Evolutionary conservation across 2,797 vertebrate genomes (phyloP).

Genomic region (Coilia nasus): DNA sequence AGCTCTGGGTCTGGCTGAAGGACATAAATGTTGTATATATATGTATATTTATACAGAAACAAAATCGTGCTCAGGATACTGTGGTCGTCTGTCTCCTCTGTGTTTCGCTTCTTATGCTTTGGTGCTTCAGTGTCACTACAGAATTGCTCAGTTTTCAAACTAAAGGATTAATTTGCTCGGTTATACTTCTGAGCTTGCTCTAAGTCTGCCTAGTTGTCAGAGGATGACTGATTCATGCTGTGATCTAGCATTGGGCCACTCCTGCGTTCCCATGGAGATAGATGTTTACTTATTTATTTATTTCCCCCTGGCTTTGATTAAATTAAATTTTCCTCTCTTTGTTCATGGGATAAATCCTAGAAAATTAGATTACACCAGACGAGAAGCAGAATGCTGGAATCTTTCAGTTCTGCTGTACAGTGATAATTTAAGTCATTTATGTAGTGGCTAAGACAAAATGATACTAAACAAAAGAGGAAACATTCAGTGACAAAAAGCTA

Average conservation of each 20-base stretch:
- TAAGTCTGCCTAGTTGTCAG: neutral
- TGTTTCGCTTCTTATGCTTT: neutral
- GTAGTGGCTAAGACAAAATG: neutral
- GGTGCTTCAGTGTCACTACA: neutral
- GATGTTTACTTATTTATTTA: conserved; percentile 17
- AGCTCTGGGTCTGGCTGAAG: neutral
- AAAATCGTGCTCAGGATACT: neutral
- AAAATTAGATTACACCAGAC: neutral
- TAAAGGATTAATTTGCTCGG: conserved; percentile 6
- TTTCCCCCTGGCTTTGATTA: neutral
- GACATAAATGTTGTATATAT: neutral
- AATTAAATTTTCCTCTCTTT: neutral
- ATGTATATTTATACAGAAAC: neutral
- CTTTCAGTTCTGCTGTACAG: neutral
- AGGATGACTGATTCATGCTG: neutral
- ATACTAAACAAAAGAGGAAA: neutral
- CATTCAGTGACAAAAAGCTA: neutral
- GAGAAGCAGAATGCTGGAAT: neutral
- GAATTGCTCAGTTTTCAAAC: neutral
- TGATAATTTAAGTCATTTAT: neutral
- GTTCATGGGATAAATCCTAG: neutral
- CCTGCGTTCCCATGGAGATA: conserved; percentile 23
- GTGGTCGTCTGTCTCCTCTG: neutral
- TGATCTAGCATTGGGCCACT: neutral
- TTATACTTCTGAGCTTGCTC: neutral